Evolutionary conservation across 2,797 vertebrate genomes (phyloP).

Genomic region (Enteromius paludinosus): DNA sequence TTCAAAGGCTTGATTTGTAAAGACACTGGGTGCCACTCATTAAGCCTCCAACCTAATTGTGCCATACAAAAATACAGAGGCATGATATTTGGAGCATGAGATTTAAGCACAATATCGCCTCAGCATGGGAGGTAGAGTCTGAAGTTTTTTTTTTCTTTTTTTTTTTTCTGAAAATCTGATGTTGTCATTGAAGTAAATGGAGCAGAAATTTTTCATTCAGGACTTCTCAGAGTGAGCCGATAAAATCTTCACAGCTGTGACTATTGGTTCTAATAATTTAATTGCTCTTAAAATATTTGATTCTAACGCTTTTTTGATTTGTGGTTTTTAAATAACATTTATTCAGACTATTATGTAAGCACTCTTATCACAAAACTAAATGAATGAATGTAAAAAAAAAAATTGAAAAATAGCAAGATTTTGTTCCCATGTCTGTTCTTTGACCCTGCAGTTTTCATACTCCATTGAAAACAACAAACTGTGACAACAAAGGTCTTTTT

Average conservation of each 20-base stretch:
- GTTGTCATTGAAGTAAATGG: conserved; percentile 78
- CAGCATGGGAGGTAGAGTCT: conserved; percentile 78
- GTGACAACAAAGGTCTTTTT: conserved; percentile 32
- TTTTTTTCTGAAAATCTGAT: conserved; percentile 69
- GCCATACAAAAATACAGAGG: conserved; percentile 67
- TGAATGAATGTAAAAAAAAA: not conserved
- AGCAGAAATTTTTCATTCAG: conserved; percentile 73
- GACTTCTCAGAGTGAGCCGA: conserved; percentile 6
- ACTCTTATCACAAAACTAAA: not conserved
- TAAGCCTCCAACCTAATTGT: conserved; percentile 77
- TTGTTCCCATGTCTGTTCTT: conserved; percentile 20
- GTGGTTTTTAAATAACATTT: not conserved
- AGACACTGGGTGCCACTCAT: conserved; percentile 77
- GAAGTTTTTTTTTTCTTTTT: conserved; percentile 60
- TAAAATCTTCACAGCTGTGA: conserved; percentile 5
- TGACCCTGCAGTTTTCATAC: conserved; percentile 25
- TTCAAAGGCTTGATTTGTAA: conserved; percentile 75
- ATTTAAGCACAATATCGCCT: conserved; percentile 82
- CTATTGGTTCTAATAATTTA: not conserved
- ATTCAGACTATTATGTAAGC: not conserved
- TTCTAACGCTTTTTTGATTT: not conserved
- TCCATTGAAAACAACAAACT: conserved; percentile 19
- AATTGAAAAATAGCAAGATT: not conserved
- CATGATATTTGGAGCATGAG: conserved; percentile 82
- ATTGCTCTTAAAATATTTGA: not conserved